Evolutionary conservation across 2,113 vertebrate species (phyloP), one percentile per base, ranked within the genome.

Genomic region (Accipiter cooperii): DNA sequence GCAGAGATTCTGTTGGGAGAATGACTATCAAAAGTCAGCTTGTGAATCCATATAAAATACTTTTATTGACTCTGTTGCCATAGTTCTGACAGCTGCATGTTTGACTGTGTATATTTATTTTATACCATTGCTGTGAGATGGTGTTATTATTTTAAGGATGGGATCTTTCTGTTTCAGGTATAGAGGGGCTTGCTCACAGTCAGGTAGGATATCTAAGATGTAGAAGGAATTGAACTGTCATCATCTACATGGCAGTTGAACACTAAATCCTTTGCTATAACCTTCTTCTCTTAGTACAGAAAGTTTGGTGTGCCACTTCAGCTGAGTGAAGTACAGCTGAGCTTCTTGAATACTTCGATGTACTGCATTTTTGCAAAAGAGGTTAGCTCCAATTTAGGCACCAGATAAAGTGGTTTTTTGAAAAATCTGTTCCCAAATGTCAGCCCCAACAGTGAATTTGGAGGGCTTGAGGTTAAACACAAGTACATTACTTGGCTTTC

Each of bases 351-450:
- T 49, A 26, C 13, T 34, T 95, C 13, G 12, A 3, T 15, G 51
- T 66, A 26, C 47, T 26, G 12, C 21, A 12, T 42, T 93, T 95
- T 85, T 80, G 38, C 42, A 80, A 46, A 75, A 70, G 13, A 84
- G n/a, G 12, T 76, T 76, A 36, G 8, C 18, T 87, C 46, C 24
- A 75, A 20, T 84, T 80, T 87, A 58, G 68, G 42, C 47, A 68
- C 47, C 14, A 42, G 46, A 71, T 47, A 63, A 80, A 84, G 64
- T 66, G 1, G 5, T 66, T 89, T 87, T 83, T 65, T 31, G 11
- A 42, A 87, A 87, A 94, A 96, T 93, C 33, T 95, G 77, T 89
- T 93, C 70, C 77, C 74, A 94, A 96, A 96, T 84, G 81, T 91
- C 81, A 96, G 81, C 63, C 49, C 36, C 70, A 79, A 66, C 55